phyloP scores from a whole-genome alignment of 2,888 invertebrate species.

The Drosophila merina region DNA sequence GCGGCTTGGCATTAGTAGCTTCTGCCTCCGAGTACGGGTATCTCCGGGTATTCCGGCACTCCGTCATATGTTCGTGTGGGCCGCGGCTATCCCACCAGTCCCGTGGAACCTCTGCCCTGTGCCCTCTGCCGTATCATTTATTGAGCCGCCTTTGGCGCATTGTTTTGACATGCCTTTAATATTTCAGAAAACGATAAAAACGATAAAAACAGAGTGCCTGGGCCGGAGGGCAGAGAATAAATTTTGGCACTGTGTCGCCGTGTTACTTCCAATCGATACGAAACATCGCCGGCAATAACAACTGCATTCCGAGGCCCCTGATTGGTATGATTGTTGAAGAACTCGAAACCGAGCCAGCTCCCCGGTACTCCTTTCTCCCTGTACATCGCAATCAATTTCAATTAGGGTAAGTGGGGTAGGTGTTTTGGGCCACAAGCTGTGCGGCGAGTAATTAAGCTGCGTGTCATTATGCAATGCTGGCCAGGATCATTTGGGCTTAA shows the following conservation, averaged over 20 bases:
- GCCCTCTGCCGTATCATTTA: conserved; percentile 16
- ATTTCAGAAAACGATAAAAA: conserved; percentile 52
- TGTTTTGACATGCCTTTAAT: conserved; percentile 71
- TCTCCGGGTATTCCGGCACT: conserved; percentile 12
- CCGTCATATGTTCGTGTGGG: conserved; percentile 34
- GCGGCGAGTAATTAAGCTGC: conserved; percentile 65
- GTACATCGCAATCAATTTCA: conserved; percentile 64
- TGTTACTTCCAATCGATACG: conserved; percentile 59
- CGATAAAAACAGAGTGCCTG: conserved; percentile 32
- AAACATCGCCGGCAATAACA: conserved; percentile 34
- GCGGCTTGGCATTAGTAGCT: conserved; percentile 59
- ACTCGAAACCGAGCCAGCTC: neutral
- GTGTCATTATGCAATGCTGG: conserved; percentile 61
- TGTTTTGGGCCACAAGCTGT: conserved; percentile 20
- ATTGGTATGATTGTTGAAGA: conserved; percentile 49
- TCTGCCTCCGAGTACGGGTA: conserved; percentile 44
- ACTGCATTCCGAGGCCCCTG: conserved; percentile 46
- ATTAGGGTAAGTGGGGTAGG: conserved; percentile 68
- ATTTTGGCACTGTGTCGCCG: conserved; percentile 70
- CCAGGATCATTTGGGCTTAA: conserved; percentile 67
- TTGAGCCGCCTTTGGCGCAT: conserved; percentile 62
- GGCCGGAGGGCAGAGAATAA: neutral
- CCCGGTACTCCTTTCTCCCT: neutral
- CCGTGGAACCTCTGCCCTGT: neutral
- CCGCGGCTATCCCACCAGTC: conserved; percentile 21